Evolutionary conservation across 2,797 vertebrate species (phyloP).

Genomic region (Melopsittacus undulatus): DNA sequence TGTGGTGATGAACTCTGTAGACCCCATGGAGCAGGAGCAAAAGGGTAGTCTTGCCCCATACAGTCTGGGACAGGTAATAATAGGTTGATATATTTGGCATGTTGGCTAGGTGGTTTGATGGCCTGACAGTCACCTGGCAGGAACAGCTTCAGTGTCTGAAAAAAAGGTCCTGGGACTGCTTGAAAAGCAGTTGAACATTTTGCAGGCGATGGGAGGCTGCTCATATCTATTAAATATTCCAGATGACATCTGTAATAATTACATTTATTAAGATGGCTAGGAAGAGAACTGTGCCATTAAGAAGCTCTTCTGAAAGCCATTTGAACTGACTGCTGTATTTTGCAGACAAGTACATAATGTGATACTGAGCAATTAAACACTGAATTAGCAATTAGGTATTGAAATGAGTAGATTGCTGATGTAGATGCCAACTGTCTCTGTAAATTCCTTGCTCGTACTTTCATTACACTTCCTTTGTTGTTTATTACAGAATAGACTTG

Average conservation of each 20-base stretch:
- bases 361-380: not conserved
- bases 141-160: not conserved
- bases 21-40: not conserved
- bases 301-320: not conserved
- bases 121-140: rapidly evolving
- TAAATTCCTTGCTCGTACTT: not conserved
- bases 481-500: not conserved
- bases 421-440: not conserved
- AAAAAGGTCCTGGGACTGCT: not conserved
- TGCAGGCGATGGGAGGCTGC: not conserved
- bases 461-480: not conserved
- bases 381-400: not conserved
- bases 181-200: not conserved
- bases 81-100: not conserved
- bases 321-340: not conserved
- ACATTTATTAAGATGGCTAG: not conserved
- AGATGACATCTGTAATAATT: not conserved
- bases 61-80: not conserved
- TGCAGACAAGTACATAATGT: not conserved
- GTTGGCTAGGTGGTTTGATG: rapidly evolving
- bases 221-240: not conserved
- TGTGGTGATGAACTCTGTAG: not conserved
- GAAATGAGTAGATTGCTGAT: not conserved
- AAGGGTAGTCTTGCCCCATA: not conserved
- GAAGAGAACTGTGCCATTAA: not conserved